phyloP scores from a whole-genome alignment of 2,888 invertebrate genomes.

The Pyrgus malvae region DNA sequence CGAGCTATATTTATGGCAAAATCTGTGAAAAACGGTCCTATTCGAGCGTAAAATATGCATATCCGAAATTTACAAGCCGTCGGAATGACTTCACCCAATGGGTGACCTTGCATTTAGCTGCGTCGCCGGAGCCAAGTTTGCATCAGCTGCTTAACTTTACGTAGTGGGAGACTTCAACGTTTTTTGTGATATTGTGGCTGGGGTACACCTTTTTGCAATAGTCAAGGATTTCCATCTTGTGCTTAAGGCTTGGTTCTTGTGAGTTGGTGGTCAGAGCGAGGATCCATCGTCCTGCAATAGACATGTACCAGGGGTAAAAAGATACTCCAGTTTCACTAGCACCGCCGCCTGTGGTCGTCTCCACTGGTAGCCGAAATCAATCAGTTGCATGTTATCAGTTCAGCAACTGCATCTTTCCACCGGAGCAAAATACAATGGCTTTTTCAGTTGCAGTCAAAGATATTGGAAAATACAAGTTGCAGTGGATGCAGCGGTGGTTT shows the following conservation, averaged over 20 bases:
- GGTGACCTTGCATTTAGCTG: constrained; percentile 93
- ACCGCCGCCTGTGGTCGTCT: constrained; percentile 93
- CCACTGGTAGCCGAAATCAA: constrained; percentile 73
- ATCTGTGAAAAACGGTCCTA: too few species aligned
- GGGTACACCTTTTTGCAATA: constrained; percentile 99
- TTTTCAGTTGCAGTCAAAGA: too few species aligned
- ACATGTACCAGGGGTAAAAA: constrained; percentile 96
- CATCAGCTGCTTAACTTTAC: constrained; percentile 98
- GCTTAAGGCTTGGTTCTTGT: constrained; percentile 92
- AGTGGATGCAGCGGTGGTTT: too few species aligned
- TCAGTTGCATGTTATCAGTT: too few species aligned
- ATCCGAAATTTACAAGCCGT: too few species aligned
- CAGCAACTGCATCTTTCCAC: too few species aligned
- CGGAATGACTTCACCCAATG: constrained; percentile 98
- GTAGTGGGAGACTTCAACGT: constrained; percentile 97
- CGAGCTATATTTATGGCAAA: too few species aligned
- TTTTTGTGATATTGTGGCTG: constrained; percentile 97
- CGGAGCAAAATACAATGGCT: too few species aligned
- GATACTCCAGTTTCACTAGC: constrained; percentile 90
- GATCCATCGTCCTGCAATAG: constrained; percentile 94
- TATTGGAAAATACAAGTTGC: too few species aligned
- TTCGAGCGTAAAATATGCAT: too few species aligned
- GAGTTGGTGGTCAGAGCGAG: constrained; percentile 93
- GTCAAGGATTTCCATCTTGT: constrained; percentile 97
- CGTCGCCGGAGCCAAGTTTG: constrained; percentile 87